Conservation (phyloP, 2,797 vertebrate genomes). For the Decapterus maruadsi region DNA sequence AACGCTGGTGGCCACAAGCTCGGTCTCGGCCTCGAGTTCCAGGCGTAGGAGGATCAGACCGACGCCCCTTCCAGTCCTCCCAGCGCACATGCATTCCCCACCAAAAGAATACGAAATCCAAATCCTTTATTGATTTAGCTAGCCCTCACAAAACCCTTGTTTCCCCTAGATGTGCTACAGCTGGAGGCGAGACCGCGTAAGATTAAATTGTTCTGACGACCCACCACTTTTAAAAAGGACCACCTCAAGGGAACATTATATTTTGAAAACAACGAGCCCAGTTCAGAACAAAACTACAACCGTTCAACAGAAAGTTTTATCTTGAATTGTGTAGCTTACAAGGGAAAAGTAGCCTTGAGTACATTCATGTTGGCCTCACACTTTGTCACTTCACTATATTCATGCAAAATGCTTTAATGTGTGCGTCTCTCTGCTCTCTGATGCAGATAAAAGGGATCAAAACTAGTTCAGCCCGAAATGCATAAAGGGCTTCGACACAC, state of each 20-base stretch:
- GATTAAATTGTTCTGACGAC: slow-evolving; percentile 75
- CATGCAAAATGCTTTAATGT: slow-evolving; percentile 68
- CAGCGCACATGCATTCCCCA: slow-evolving; percentile 64
- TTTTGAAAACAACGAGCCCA: slow-evolving; percentile 57
- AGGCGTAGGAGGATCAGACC: slow-evolving; percentile 87
- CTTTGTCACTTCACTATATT: slow-evolving; percentile 66
- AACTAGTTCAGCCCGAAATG: slow-evolving; percentile 41
- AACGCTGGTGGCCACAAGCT: slow-evolving; percentile 97
- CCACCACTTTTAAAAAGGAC: slow-evolving; percentile 82
- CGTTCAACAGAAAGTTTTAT: slow-evolving; percentile 37
- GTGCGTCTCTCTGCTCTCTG: slow-evolving; percentile 48
- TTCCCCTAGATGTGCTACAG: slow-evolving; percentile 87
- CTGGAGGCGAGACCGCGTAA: slow-evolving; percentile 86
- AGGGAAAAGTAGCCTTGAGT: slow-evolving; percentile 52
- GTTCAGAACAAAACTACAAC: slow-evolving; percentile 62
- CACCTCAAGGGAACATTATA: slow-evolving; percentile 79
- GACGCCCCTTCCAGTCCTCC: slow-evolving; percentile 72
- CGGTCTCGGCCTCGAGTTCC: slow-evolving; percentile 96
- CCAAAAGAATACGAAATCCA: slow-evolving; percentile 67
- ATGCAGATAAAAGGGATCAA: slow-evolving; percentile 53
- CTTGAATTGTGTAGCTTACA: slow-evolving; percentile 55
- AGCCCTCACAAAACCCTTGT: slow-evolving; percentile 87
- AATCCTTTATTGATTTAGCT: slow-evolving; percentile 89
- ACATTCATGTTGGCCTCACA: slow-evolving; percentile 53
- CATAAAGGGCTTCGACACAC: slow-evolving; percentile 11